Evolutionary conservation across 92 coral and sea anemone species (phyloP).

Genomic region (Blastomussa wellsi): DNA sequence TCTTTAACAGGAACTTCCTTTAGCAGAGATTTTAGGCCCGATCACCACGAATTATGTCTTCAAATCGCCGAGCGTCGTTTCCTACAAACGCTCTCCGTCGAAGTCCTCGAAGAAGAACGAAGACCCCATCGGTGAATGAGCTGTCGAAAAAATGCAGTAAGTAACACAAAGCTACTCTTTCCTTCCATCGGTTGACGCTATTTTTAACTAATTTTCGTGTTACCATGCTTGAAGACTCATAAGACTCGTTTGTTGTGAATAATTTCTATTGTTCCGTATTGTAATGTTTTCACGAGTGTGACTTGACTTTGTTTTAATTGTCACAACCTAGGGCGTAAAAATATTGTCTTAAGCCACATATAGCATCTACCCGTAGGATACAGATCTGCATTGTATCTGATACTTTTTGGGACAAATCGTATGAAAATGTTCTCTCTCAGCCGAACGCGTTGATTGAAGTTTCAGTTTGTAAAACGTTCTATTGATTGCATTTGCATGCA

Average conservation of each 20-base stretch:
- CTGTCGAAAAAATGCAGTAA: constrained; percentile 89
- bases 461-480: not conserved
- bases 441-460: not conserved
- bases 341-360: not conserved
- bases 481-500: not conserved
- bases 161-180: constrained; percentile 23
- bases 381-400: not conserved
- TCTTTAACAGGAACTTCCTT: not conserved
- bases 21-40: constrained; percentile 5
- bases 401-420: not conserved
- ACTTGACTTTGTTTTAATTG: not conserved
- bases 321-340: not conserved
- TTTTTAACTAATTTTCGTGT: not conserved
- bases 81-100: constrained; percentile 59
- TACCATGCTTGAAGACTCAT: not conserved
- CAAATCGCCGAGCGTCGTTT: constrained; percentile 67
- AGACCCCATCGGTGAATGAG: constrained; percentile 95
- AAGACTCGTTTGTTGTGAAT: not conserved
- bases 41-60: constrained; percentile 61
- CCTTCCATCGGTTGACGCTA: too few species aligned
- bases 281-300: not conserved
- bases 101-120: constrained; percentile 90
- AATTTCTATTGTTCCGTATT: constrained; percentile 24
- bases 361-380: too few species aligned
- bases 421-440: not conserved